A percentile compares a stretch with the other conserved stretches of the same genome.
These are phyloP conservation scores for Alitta virens DNA, from an alignment of 2,888 invertebrate genomes.

Conservation along the genomic window DNA sequence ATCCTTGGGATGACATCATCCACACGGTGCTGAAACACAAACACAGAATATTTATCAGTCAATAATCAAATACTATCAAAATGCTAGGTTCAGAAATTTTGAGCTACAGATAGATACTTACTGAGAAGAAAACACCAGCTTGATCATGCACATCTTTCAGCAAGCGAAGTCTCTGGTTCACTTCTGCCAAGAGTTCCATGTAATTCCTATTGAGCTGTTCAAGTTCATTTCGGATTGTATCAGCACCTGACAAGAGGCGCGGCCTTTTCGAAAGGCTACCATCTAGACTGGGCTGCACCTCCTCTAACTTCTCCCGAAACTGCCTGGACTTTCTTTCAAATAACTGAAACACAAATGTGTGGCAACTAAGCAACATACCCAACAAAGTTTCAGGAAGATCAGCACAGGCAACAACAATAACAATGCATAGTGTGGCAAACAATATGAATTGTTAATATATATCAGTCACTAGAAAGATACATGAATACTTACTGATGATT, in stretches of 20 bases:
- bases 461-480: too few relatives aligned
- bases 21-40: conserved; percentile 46
- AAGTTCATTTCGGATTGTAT: conserved; percentile 73
- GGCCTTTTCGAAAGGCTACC: conserved; percentile 36
- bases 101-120: conserved; percentile 17
- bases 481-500: conserved; percentile 92
- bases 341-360: conserved; percentile 64
- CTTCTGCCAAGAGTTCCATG: conserved; percentile 61
- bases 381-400: too few relatives aligned
- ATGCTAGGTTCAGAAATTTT: neutral
- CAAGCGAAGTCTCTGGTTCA: conserved; percentile 54
- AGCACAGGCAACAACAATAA: neutral
- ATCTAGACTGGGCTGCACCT: conserved; percentile 33
- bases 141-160: conserved; percentile 25
- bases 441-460: too few relatives aligned
- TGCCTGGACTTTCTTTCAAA: conserved; percentile 82
- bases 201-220: conserved; percentile 80
- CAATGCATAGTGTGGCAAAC: neutral
- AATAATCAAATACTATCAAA: neutral
- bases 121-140: conserved; percentile 27
- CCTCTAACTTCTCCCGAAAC: conserved; percentile 74
- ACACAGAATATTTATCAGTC: conserved; percentile 10
- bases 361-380: too few relatives aligned
- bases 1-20: conserved; percentile 44
- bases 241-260: conserved; percentile 64